These are phyloP conservation scores for Enteromius paludinosus DNA, from an alignment of 2,797 vertebrate genomes.

Conservation along the genomic window DNA sequence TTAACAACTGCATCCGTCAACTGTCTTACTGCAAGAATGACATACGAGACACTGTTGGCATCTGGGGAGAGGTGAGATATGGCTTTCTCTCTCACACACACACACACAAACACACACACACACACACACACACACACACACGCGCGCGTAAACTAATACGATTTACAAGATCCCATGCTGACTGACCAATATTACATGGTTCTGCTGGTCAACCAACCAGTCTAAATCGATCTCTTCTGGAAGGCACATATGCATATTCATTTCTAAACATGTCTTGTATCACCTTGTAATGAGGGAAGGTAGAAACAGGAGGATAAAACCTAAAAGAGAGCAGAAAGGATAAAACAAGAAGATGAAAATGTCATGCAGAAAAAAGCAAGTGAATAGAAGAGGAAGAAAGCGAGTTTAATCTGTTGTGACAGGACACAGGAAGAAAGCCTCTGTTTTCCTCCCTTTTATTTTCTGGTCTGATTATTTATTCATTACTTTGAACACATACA, in stretches of 20 bases:
- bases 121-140: not conserved
- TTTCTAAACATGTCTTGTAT: not conserved
- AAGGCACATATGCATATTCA: not conserved
- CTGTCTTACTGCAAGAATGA: constrained; percentile 99
- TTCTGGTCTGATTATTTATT: constrained; percentile 45
- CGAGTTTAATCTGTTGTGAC: constrained; percentile 41
- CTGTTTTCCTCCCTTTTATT: constrained; percentile 37
- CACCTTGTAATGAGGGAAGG: not conserved
- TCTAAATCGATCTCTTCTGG: not conserved
- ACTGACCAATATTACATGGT: not conserved
- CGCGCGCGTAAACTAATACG: not conserved
- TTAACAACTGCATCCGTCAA: constrained; percentile 98
- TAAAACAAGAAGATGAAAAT: not conserved
- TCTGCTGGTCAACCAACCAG: not conserved
- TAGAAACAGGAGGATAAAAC: not conserved
- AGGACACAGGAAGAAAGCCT: constrained; percentile 25
- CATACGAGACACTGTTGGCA: constrained; percentile 95
- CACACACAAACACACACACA: constrained; percentile 19
- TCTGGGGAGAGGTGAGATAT: constrained; percentile 93
- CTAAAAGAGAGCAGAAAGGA: not conserved
- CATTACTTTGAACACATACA: constrained; percentile 20
- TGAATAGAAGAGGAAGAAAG: not conserved
- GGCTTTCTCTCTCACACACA: constrained; percentile 1
- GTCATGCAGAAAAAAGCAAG: constrained; percentile 17
- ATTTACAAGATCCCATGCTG: not conserved